A percentile compares a stretch with the other conserved stretches of the same genome.
Conservation (phyloP, 2,888 invertebrate genomes). For the Embidobia sp. region DNA sequence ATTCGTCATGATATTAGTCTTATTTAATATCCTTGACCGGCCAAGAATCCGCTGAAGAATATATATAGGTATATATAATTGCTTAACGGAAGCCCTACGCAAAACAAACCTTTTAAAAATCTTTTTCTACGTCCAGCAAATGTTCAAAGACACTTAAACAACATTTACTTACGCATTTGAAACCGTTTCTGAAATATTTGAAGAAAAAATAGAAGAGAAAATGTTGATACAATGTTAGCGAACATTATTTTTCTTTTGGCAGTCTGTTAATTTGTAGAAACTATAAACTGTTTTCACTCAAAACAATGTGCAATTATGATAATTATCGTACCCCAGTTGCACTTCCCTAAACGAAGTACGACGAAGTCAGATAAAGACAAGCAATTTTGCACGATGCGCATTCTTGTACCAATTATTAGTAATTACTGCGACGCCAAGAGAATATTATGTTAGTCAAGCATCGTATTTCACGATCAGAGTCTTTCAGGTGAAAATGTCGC, state of each 20-base stretch:
- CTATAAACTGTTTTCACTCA: too few species aligned
- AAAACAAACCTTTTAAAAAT: constrained; percentile 67
- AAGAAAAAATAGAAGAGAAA: too few species aligned
- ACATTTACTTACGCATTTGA: too few species aligned
- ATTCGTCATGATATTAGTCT: constrained; percentile 20
- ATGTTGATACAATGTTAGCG: too few species aligned
- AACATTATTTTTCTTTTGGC: too few species aligned
- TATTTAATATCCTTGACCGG: constrained; percentile 55
- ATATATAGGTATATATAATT: constrained; percentile 47
- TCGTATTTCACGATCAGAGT: constrained; percentile 8
- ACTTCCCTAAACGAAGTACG: neutral
- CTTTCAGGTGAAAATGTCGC: constrained; percentile 1
- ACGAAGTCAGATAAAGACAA: constrained; percentile 4
- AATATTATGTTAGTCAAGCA: neutral
- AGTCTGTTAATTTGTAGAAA: too few species aligned
- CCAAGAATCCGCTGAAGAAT: constrained; percentile 25
- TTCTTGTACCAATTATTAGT: constrained; percentile 24
- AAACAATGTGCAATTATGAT: constrained; percentile 26
- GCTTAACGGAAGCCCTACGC: constrained; percentile 71
- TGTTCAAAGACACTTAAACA: too few species aligned
- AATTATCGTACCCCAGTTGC: constrained; percentile 13
- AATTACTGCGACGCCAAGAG: constrained; percentile 18
- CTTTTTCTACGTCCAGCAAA: too few species aligned
- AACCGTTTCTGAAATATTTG: too few species aligned
- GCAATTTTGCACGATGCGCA: constrained; percentile 10